phyloP scores from a whole-genome alignment of 2,113 vertebrate genomes.

The Pteropus alecto region DNA sequence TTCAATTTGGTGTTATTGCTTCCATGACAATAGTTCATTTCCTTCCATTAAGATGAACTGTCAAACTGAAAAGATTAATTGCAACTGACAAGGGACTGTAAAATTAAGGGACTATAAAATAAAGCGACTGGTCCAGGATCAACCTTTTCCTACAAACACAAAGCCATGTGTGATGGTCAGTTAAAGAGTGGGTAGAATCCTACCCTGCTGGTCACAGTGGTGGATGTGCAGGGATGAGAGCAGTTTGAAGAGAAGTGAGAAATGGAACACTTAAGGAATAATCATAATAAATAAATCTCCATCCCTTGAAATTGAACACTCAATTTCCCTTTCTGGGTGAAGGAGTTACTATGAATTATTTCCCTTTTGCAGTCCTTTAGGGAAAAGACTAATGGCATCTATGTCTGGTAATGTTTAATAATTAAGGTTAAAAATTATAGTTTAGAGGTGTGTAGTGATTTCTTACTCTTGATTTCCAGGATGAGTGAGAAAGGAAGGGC shows the following conservation, averaged over 20 bases:
- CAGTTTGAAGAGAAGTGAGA: background rate
- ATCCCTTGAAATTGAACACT: background rate
- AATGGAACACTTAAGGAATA: background rate
- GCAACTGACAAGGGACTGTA: background rate
- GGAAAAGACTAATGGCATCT: constrained; percentile 28
- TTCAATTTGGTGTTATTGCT: background rate
- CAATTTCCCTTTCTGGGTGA: background rate
- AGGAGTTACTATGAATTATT: background rate
- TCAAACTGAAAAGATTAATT: background rate
- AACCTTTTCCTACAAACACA: background rate
- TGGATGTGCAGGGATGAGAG: no score
- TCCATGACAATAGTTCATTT: background rate
- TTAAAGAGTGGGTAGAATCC: background rate
- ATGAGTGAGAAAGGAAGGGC: background rate
- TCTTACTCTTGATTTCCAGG: background rate
- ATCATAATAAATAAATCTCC: background rate
- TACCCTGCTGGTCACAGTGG: background rate
- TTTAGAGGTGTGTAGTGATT: background rate
- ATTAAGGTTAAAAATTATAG: constrained; percentile 45
- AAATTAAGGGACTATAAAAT: background rate
- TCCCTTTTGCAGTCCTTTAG: background rate
- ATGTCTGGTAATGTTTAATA: constrained; percentile 39
- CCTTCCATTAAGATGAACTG: background rate
- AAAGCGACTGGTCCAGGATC: background rate
- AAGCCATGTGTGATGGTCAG: fast-evolving